Evolutionary conservation across 2,113 vertebrate genomes (phyloP).

Genomic region (Empidonax alnorum): DNA sequence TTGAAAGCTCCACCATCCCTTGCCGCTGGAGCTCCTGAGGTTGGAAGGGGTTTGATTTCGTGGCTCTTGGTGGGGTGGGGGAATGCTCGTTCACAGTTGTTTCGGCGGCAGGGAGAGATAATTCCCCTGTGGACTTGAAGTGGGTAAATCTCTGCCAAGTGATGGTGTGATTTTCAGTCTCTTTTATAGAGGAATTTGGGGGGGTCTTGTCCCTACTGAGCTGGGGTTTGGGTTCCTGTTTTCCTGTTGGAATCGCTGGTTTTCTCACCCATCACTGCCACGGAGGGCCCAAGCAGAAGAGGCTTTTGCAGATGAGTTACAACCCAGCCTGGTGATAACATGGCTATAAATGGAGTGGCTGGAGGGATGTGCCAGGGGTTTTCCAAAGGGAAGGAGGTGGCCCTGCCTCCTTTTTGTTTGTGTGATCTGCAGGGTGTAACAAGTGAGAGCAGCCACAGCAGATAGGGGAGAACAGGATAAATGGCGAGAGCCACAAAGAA

Average conservation of each 20-base stretch:
- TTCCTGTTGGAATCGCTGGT: background rate
- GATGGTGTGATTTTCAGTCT: background rate
- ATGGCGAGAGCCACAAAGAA: background rate
- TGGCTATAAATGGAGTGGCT: background rate
- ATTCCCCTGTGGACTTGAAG: background rate
- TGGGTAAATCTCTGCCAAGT: background rate
- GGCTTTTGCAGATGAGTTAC: background rate
- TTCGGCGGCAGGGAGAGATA: background rate
- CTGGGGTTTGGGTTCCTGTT: background rate
- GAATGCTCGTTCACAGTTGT: background rate
- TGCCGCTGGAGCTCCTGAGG: background rate
- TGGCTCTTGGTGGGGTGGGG: background rate
- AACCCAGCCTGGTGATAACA: background rate
- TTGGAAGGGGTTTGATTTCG: background rate
- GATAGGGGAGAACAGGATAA: background rate
- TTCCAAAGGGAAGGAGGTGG: background rate
- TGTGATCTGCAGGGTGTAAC: background rate
- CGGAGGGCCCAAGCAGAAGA: rapidly evolving
- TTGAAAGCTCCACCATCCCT: background rate
- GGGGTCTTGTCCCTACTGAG: background rate
- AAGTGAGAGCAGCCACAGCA: background rate
- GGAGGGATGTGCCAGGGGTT: conserved; percentile 5
- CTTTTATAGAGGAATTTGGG: background rate
- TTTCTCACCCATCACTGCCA: background rate
- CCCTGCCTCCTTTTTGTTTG: background rate